Percentiles rank a stretch among this genome's conserved stretches.
Conservation (phyloP, 2,888 invertebrate genomes). For the Venustoraphidia nigricollis region DNA sequence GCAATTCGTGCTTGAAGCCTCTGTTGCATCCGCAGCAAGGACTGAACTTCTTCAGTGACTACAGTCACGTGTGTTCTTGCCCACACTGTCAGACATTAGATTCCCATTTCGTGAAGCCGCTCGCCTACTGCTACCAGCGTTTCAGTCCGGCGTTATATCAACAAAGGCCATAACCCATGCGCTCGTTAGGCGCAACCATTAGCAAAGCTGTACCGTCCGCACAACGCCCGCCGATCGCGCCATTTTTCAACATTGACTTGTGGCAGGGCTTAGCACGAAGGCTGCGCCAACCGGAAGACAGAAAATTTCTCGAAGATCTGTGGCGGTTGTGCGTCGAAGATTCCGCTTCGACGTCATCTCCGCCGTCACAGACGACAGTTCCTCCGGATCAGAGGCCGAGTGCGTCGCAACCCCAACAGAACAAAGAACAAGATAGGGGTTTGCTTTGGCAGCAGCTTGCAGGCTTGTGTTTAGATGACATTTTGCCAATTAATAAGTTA, state of each 20-base stretch:
- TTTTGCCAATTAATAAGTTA: slow-evolving; percentile 8
- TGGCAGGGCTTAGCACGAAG: slow-evolving; percentile 4
- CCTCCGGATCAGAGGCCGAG: slow-evolving; percentile 12
- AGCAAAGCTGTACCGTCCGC: slow-evolving; percentile 11
- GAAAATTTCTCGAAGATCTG: slow-evolving; percentile 5
- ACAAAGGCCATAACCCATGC: slow-evolving; percentile 81
- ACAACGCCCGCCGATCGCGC: background rate
- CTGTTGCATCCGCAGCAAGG: slow-evolving; percentile 75
- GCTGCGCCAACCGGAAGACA: background rate
- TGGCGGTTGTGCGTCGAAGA: slow-evolving; percentile 3
- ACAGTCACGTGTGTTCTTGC: slow-evolving; percentile 82
- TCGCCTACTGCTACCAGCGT: slow-evolving; percentile 70
- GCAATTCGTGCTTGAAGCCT: slow-evolving; percentile 83
- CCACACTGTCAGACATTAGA: slow-evolving; percentile 82
- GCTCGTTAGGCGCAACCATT: slow-evolving; percentile 43
- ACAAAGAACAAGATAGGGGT: slow-evolving; percentile 25
- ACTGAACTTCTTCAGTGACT: slow-evolving; percentile 87
- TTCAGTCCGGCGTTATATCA: slow-evolving; percentile 50
- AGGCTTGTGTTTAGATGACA: slow-evolving; percentile 27
- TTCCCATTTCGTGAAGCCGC: slow-evolving; percentile 88
- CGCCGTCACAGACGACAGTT: background rate
- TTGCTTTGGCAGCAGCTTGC: slow-evolving; percentile 30
- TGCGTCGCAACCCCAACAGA: slow-evolving; percentile 14
- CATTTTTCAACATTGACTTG: background rate
- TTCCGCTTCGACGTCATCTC: slow-evolving; percentile 2